Percentiles rank a stretch among this genome's conserved stretches.
These are phyloP conservation scores for Varanus komodoensis DNA, from an alignment of 2,113 vertebrate genomes.

Conservation along the genomic window DNA sequence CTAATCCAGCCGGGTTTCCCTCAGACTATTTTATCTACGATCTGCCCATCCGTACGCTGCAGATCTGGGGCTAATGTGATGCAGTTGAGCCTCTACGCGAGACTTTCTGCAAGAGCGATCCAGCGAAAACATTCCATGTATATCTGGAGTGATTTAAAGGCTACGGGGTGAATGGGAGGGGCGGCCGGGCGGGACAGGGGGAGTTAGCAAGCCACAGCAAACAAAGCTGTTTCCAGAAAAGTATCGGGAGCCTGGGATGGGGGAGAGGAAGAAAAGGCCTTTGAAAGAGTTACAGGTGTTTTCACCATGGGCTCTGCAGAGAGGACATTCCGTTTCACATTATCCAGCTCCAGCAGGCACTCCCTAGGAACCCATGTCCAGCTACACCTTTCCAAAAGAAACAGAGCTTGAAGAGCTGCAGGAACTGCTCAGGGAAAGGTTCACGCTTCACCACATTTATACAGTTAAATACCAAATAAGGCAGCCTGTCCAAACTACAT, in stretches of 20 bases:
- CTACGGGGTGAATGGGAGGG: neutral
- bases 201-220: neutral
- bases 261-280: neutral
- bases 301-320: conserved; percentile 2
- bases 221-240: neutral
- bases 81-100: neutral
- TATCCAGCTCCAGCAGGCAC: neutral
- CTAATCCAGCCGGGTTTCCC: neutral
- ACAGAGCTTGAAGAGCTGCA: neutral
- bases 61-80: conserved; percentile 48
- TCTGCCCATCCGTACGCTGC: conserved; percentile 33
- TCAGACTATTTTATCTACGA: conserved; percentile 20
- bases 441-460: neutral
- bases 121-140: conserved; percentile 51
- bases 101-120: neutral
- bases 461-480: neutral
- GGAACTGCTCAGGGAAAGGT: neutral
- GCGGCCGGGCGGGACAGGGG: neutral
- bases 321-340: neutral
- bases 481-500: neutral
- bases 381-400: conserved; percentile 8
- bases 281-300: conserved; percentile 25
- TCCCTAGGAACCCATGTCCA: neutral
- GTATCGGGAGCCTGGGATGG: neutral
- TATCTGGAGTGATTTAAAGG: conserved; percentile 37